Base-by-base conservation (phyloP, 2,888 invertebrate genomes). In the Ditula angustiorana region DNA sequence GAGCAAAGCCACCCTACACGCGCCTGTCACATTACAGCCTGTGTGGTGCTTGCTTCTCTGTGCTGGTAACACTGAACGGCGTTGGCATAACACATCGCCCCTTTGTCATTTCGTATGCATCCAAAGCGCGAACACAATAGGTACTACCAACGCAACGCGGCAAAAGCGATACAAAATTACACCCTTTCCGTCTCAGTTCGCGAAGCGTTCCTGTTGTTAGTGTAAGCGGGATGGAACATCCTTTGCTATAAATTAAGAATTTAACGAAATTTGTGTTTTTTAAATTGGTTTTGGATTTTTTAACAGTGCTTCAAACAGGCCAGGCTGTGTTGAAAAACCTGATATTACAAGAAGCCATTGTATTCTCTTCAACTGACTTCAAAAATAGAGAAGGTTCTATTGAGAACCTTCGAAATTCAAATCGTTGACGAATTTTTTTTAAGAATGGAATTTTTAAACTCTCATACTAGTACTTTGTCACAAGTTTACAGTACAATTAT, bases 81-180 rank as follows among this genome's bases (percentile, higher is more conserved):
- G 24, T 35, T 63, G 59, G 37, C 59, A 50, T 59, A 59, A 37
- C 55, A 56, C 55, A 30, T 28, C 55, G 61, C 26, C 13, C 61
- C 62, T 63, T 63, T 63, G 62, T 63, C 62, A 63, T 62, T 56
- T 35, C 28, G 11, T 49, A 50, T 57, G 62, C 49, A 57, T 50
- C 50, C 60, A 26, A 53, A 46, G 50, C 49, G 47, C 11, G 35
- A 35, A 35, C 11, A 57, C 50, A 62, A 62, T 56, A 50, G 26
- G 30, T 28, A 10, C 37, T 57, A 21, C 41, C 63, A 58, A 64
- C 46, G 24, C 41, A 56, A 56, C 55, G 41, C 19, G 21, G 47
- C 28, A 28, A 50, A 47, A 23, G n/a, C 30, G 60, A 24, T 47
- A 30, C 49, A 35, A 52, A 57, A 63, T 62, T 41, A 33, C 49